Percentiles rank a stretch among this genome's conserved stretches.
These are phyloP conservation scores for Netta rufina DNA, from an alignment of 2,797 vertebrate genomes.

Conservation along the genomic window DNA sequence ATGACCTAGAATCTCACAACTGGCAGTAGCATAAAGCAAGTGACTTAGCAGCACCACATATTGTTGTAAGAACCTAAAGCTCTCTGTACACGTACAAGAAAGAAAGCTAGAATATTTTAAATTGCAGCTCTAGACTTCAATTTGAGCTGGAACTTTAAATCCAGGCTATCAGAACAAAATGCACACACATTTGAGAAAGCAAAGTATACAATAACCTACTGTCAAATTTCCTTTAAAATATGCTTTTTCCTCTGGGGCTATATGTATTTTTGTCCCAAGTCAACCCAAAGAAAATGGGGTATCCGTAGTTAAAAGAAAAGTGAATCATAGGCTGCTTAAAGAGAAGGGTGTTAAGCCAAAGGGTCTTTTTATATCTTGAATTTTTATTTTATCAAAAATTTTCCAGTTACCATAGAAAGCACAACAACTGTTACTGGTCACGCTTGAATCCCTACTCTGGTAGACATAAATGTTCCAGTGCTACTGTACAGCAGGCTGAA, in stretches of 20 bases:
- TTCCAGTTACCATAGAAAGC: neutral
- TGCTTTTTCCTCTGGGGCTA: neutral
- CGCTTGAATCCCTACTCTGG: neutral
- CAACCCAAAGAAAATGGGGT: neutral
- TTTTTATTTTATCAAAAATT: conserved; percentile 29
- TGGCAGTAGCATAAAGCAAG: neutral
- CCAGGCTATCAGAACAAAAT: neutral
- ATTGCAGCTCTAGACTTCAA: neutral
- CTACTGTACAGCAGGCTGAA: neutral
- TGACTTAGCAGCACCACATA: neutral
- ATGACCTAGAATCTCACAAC: neutral
- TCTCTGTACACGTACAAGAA: neutral
- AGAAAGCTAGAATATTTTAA: neutral
- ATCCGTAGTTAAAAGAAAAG: neutral
- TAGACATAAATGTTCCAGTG: neutral
- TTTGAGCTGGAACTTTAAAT: neutral
- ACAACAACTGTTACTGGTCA: neutral
- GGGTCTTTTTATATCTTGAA: neutral
- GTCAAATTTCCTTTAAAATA: neutral
- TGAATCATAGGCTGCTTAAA: neutral
- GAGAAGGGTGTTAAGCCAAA: neutral
- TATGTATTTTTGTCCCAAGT: neutral
- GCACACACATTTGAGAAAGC: neutral
- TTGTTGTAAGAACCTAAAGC: neutral
- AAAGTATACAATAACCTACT: neutral